These are phyloP conservation scores for Magallana angulata DNA, from an alignment of 1,140 invertebrate species.

Conservation along the genomic window DNA sequence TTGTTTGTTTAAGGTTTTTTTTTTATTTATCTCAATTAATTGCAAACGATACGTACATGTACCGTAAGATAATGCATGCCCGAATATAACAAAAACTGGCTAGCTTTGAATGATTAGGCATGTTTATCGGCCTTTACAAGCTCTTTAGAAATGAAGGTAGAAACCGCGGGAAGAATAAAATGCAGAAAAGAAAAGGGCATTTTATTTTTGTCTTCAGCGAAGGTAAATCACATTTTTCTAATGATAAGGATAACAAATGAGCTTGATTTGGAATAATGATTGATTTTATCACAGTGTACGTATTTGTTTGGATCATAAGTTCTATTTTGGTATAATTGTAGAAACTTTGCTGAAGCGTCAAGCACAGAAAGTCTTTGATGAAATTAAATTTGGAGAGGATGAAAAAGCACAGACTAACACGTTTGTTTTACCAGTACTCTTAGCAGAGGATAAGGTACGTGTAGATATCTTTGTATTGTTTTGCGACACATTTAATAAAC, in stretches of 20 bases:
- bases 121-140: not conserved
- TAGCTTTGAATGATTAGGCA: not conserved
- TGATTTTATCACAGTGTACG: not conserved
- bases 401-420: not conserved
- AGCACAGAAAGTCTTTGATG: not conserved
- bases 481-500: too few species aligned
- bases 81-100: too few species aligned
- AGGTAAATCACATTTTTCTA: not conserved
- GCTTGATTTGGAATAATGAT: not conserved
- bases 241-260: too few species aligned
- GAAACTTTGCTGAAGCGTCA: not conserved
- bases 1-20: too few species aligned
- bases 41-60: too few species aligned
- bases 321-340: not conserved
- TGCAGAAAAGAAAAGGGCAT: not conserved
- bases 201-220: slow-evolving; percentile 3
- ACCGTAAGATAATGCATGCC: too few species aligned
- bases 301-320: not conserved
- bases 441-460: not conserved
- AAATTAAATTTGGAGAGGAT: not conserved
- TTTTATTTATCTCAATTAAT: too few species aligned
- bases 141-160: not conserved
- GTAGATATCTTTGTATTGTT: too few species aligned
- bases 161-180: slow-evolving; percentile 18
- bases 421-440: not conserved